phyloP scores from a whole-genome alignment of 2,888 invertebrate species.

The Agriopis leucophaearia region DNA sequence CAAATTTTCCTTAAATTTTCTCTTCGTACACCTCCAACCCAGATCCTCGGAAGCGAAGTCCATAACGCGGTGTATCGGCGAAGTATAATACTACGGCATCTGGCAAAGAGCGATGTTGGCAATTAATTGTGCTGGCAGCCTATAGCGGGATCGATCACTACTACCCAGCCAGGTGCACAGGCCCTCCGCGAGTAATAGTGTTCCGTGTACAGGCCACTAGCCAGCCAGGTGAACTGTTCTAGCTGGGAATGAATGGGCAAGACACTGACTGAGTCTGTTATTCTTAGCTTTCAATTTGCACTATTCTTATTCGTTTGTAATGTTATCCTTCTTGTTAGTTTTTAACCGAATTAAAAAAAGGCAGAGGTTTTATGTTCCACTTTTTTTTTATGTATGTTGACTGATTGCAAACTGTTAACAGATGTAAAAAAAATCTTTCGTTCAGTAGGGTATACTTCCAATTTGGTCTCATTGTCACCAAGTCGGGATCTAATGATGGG shows the following conservation, averaged over 20 bases:
- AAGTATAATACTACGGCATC: neutral
- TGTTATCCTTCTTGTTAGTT: too few relatives aligned
- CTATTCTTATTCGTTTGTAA: too few relatives aligned
- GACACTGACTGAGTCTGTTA: neutral
- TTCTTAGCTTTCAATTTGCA: too few relatives aligned
- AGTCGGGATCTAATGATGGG: too few relatives aligned
- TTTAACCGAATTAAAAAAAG: too few relatives aligned
- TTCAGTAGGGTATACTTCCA: too few relatives aligned
- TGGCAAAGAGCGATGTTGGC: slow-evolving; percentile 26
- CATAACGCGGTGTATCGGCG: slow-evolving; percentile 20
- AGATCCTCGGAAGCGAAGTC: slow-evolving; percentile 26
- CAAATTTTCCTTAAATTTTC: neutral
- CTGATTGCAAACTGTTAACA: too few relatives aligned
- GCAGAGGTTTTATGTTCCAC: too few relatives aligned
- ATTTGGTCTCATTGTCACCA: too few relatives aligned
- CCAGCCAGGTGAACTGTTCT: slow-evolving; percentile 9
- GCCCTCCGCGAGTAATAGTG: too few relatives aligned
- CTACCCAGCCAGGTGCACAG: slow-evolving; percentile 6
- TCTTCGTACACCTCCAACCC: slow-evolving; percentile 6
- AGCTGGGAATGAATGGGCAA: neutral
- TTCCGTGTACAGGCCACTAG: slow-evolving; percentile 7
- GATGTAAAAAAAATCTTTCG: too few relatives aligned
- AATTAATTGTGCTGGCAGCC: slow-evolving; percentile 36
- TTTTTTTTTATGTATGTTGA: too few relatives aligned
- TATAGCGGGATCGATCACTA: slow-evolving; percentile 44